These are phyloP conservation scores for Hycleus cichorii DNA, from an alignment of 1,140 invertebrate genomes.

Conservation along the genomic window DNA sequence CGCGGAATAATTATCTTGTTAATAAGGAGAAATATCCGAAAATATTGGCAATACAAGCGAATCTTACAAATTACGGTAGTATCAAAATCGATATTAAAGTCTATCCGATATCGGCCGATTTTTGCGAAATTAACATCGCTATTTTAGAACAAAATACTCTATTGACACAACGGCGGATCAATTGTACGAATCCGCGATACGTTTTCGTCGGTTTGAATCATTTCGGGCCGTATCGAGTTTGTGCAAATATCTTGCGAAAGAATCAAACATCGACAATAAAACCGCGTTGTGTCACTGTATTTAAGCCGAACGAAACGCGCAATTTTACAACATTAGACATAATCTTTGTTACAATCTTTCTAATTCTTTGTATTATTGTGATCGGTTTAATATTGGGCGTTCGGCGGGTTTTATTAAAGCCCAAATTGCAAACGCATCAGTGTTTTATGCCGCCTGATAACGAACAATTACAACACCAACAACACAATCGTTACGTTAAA, in stretches of 20 bases:
- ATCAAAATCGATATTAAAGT: constrained; percentile 30
- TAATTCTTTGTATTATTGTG: constrained; percentile 46
- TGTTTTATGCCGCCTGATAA: constrained; percentile 48
- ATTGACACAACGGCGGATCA: constrained; percentile 36
- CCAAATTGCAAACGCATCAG: constrained; percentile 45
- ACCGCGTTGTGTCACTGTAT: constrained; percentile 48
- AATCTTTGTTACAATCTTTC: constrained; percentile 46
- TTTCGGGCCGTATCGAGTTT: constrained; percentile 40
- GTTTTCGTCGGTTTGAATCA: constrained; percentile 32
- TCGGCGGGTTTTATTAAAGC: constrained; percentile 47
- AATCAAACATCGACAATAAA: constrained; percentile 21
- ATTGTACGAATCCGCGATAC: constrained; percentile 36
- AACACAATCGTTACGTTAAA: constrained; percentile 52
- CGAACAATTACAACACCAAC: constrained; percentile 44
- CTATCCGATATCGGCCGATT: constrained; percentile 19
- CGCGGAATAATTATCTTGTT: not conserved
- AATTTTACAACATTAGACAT: constrained; percentile 46
- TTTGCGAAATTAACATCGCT: constrained; percentile 39
- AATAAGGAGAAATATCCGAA: constrained; percentile 23
- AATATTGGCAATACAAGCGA: constrained; percentile 33
- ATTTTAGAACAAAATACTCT: constrained; percentile 35
- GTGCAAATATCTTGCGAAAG: constrained; percentile 33
- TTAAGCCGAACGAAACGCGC: constrained; percentile 41
- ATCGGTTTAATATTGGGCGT: constrained; percentile 49
- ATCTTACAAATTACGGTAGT: constrained; percentile 31